A percentile compares a stretch with the other conserved stretches of the same genome.
Conservation (phyloP, 1,140 invertebrate species). For the Cyclargus thomasi region DNA sequence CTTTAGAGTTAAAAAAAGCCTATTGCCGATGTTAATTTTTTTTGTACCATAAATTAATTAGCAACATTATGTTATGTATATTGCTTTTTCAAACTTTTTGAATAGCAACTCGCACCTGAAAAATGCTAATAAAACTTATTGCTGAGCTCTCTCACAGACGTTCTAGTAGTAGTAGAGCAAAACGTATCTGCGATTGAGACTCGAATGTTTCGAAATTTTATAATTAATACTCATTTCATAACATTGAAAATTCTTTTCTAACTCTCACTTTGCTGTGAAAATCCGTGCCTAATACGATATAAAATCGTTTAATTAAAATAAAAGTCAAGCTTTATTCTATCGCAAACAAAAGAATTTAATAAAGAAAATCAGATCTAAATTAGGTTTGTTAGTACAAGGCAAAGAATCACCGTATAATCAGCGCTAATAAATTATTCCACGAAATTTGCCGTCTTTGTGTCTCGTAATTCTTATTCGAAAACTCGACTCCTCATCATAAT, state of each 20-base stretch:
- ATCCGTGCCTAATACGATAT: neutral
- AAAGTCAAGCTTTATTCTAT: neutral
- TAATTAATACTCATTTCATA: neutral
- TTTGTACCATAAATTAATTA: neutral
- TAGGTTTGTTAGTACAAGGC: neutral
- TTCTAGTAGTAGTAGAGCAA: no score
- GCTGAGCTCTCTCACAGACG: neutral
- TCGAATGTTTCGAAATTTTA: neutral
- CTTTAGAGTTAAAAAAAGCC: no score
- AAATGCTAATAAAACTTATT: neutral
- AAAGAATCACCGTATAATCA: neutral
- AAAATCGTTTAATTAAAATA: neutral
- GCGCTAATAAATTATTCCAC: conserved; percentile 3
- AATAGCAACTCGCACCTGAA: neutral
- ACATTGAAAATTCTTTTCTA: neutral
- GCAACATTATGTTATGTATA: neutral
- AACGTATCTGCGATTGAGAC: neutral
- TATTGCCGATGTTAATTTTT: no score
- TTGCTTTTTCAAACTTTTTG: neutral
- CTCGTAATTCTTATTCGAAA: neutral
- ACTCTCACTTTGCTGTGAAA: neutral
- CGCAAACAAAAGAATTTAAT: neutral
- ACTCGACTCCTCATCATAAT: neutral
- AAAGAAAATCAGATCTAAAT: neutral
- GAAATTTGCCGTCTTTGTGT: neutral